phyloP scores from a whole-genome alignment of 2,113 vertebrate species.

The Catagonus wagneri region DNA sequence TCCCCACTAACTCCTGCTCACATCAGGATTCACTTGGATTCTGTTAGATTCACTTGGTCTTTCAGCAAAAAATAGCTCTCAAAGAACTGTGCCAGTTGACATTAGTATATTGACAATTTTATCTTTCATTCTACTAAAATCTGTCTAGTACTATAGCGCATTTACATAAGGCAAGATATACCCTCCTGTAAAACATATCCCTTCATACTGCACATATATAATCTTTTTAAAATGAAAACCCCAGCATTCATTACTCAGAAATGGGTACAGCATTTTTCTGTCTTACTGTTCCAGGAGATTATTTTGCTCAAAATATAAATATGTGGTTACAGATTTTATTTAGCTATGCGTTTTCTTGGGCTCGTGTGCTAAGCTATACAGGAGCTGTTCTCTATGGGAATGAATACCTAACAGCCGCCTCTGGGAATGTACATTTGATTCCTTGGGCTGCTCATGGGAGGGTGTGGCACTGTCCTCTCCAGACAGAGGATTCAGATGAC shows the following conservation, averaged over 20 bases:
- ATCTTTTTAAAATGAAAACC: not conserved
- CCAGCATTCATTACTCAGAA: not conserved
- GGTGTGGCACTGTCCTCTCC: slow-evolving; percentile 33
- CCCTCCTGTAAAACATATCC: not conserved
- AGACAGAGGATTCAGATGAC: not conserved
- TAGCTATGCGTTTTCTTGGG: not conserved
- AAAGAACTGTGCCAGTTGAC: not conserved
- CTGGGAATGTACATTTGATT: slow-evolving; percentile 43
- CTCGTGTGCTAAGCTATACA: not conserved
- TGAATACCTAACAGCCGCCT: slow-evolving; percentile 4
- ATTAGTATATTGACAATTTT: not conserved
- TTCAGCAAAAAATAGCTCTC: not conserved
- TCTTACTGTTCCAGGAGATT: not conserved
- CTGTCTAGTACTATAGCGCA: not conserved
- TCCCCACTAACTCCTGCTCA: not conserved
- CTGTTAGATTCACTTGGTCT: not conserved
- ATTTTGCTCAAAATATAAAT: not conserved
- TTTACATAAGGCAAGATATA: not conserved
- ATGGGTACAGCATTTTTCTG: not conserved
- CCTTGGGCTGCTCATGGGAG: not conserved
- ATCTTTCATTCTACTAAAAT: not conserved
- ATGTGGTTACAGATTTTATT: not conserved
- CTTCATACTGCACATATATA: not conserved
- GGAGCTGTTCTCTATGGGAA: not conserved
- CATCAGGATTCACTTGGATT: not conserved